Percentiles rank a stretch among this genome's conserved stretches.
phyloP scores from a whole-genome alignment of 2,797 vertebrate species.

The Anabas testudineus region DNA sequence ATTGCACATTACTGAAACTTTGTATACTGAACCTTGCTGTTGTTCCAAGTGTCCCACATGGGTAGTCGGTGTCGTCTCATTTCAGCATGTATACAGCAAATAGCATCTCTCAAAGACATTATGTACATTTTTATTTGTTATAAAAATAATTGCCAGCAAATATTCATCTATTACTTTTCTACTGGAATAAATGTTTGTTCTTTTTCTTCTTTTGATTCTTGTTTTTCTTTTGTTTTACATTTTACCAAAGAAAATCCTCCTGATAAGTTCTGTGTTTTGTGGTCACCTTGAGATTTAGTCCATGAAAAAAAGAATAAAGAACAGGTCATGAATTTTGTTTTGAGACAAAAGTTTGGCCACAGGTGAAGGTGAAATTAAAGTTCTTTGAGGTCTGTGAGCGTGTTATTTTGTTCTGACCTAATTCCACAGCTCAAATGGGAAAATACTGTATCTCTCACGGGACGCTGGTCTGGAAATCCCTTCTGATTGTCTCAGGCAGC shows the following conservation, averaged over 20 bases:
- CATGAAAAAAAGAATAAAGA: slow-evolving; percentile 35
- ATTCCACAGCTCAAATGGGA: slow-evolving; percentile 16
- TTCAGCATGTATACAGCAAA: slow-evolving; percentile 74
- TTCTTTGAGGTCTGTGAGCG: slow-evolving; percentile 19
- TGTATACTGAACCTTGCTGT: slow-evolving; percentile 70
- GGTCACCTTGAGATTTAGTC: slow-evolving; percentile 50
- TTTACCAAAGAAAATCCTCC: slow-evolving; percentile 58
- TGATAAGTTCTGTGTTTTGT: slow-evolving; percentile 35
- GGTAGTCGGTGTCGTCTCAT: slow-evolving; percentile 39
- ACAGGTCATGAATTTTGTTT: slow-evolving; percentile 41
- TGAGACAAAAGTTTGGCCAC: slow-evolving; percentile 45
- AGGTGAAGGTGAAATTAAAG: slow-evolving; percentile 2
- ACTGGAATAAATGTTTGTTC: slow-evolving; percentile 65
- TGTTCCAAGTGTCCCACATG: slow-evolving; percentile 53
- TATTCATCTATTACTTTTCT: slow-evolving; percentile 68
- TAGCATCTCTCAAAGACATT: slow-evolving; percentile 77
- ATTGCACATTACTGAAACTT: slow-evolving; percentile 88
- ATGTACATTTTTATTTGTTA: slow-evolving; percentile 78
- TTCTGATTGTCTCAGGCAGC: slow-evolving; percentile 82
- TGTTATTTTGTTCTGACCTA: slow-evolving; percentile 8
- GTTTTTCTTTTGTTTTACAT: slow-evolving; percentile 28
- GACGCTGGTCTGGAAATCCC: slow-evolving; percentile 67
- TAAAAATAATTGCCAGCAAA: slow-evolving; percentile 79
- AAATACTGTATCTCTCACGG: slow-evolving; percentile 5
- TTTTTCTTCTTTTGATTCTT: slow-evolving; percentile 32